Base-by-base conservation (phyloP, 2,113 vertebrate species). In the Hemiscyllium ocellatum region DNA sequence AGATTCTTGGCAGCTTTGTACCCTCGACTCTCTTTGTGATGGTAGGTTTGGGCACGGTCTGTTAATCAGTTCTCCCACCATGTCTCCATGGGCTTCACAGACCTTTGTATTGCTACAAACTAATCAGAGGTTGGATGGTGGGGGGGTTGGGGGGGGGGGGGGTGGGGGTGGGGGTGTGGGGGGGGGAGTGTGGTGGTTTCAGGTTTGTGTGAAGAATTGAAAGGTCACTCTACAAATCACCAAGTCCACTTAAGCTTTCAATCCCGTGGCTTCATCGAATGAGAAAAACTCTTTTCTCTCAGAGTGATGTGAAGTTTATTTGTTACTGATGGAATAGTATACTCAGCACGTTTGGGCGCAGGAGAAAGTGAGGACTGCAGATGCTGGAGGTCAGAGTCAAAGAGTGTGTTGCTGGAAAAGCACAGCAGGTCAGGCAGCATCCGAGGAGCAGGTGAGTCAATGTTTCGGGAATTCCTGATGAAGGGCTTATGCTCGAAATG, bases 221-320 rank as follows among this genome's bases (percentile, higher is more conserved):
- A 95, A 95, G 94, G 94, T 76, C 94, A 95, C 68, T 17, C 47
- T 47, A 95, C 24, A 95, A 95, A 95, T 95, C 69, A 52, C 68
- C 8, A 47, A 95, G 69, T 26, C 52, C 68, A 52, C 68, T 22
- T 47, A 50, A 26, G 42, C 70, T 37, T 65, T 37, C 33, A 37
- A 70, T 42, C 93, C 66, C 70, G 93, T n/a, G 7, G 93, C 68
- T 47, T 70, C 37, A 22, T 4, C 26, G 1, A 47, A 70, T 17
- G 22, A 47, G 42, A 94, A 69, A 94, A 68, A 56, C 42, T 89
- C 0, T 56, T 89, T 89, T 69, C 2, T 94, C 66, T 94, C 91
- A 47, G 66, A 68, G 26, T 24, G 33, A 91, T 37, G 5, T 50
- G 69, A 52, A 10, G 52, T 95, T 95, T 95, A 52, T 24, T 33